phyloP scores from a whole-genome alignment of 2,113 vertebrate genomes.

The Amblyopsis rosae region DNA sequence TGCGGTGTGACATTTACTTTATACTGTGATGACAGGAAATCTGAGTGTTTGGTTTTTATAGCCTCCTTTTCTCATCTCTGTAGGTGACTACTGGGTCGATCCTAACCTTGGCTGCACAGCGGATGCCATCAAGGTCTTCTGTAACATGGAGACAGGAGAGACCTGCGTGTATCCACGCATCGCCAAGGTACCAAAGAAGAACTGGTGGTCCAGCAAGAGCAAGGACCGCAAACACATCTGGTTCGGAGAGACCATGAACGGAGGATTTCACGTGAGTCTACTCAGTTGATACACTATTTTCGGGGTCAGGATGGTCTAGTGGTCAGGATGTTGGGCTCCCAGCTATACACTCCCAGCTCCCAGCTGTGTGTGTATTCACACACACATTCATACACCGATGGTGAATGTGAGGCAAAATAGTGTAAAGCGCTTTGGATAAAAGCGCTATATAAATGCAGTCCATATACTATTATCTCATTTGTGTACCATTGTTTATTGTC shows the following conservation, averaged over 20 bases:
- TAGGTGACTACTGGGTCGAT: constrained; percentile 97
- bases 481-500: no score
- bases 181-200: constrained; percentile 87
- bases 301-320: no score
- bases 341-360: no score
- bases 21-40: neutral
- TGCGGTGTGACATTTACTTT: no score
- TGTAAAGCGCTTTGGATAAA: no score
- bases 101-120: constrained; percentile 93
- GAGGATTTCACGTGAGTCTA: constrained; percentile 91
- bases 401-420: no score
- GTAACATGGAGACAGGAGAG: constrained; percentile 96
- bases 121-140: constrained; percentile 97
- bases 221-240: constrained; percentile 93
- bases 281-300: neutral
- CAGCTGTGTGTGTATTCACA: no score
- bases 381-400: no score
- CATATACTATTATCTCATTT: no score
- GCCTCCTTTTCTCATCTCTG: neutral
- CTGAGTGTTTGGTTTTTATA: neutral
- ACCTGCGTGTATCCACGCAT: constrained; percentile 92
- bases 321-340: no score
- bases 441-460: no score
- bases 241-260: constrained; percentile 94
- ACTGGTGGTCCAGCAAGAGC: constrained; percentile 95